These are phyloP conservation scores for Paramormyrops kingsleyae DNA, from an alignment of 2,113 vertebrate species.

Conservation along the genomic window DNA sequence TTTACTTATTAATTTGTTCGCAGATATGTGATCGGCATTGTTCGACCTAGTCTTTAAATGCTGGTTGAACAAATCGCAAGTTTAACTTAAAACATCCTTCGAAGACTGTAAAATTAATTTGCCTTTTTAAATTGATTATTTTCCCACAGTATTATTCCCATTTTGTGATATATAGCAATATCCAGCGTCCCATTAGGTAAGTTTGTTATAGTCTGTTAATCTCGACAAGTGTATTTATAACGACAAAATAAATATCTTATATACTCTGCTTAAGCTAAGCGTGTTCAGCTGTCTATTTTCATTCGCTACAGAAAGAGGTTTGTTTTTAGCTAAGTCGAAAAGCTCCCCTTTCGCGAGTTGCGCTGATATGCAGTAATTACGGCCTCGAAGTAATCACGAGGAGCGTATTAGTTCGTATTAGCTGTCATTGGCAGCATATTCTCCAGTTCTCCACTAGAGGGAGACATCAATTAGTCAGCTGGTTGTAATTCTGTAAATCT, in stretches of 20 bases:
- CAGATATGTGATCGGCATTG: not conserved
- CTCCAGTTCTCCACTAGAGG: not conserved
- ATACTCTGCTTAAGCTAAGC: not conserved
- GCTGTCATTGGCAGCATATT: not conserved
- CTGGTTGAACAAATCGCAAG: not conserved
- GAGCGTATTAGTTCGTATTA: not conserved
- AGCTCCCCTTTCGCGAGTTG: not conserved
- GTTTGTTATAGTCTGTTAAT: not conserved
- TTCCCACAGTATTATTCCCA: not conserved
- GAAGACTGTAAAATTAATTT: not conserved
- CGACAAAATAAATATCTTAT: not conserved
- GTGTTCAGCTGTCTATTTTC: not conserved
- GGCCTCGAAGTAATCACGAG: not conserved
- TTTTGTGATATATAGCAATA: not conserved
- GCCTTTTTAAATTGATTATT: not conserved
- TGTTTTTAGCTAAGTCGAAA: not conserved
- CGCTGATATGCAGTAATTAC: not conserved
- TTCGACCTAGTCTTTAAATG: not conserved
- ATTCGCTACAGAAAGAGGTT: not conserved
- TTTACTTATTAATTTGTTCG: not conserved
- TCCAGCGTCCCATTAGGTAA: not conserved
- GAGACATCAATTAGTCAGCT: not conserved
- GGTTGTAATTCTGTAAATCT: not conserved
- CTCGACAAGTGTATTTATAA: not conserved
- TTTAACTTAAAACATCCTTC: not conserved